Percentiles rank a stretch among this genome's conserved stretches.
Conservation (phyloP, 2,797 vertebrate genomes). For the Apogon hyalosoma region DNA sequence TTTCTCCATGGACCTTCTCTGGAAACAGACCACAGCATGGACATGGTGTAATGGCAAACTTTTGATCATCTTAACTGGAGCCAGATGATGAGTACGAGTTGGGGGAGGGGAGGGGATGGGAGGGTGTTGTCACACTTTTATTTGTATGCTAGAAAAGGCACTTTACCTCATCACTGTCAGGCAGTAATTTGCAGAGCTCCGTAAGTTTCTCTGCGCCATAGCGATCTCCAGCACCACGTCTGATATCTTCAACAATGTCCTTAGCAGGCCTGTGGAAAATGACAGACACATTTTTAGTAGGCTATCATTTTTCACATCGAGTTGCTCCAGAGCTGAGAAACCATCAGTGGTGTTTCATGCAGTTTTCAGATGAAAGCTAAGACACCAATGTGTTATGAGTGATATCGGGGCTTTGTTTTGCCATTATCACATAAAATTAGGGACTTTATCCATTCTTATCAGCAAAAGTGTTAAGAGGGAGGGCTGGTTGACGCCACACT, state of each 20-base stretch:
- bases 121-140: constrained; percentile 22
- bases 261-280: constrained; percentile 76
- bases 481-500: constrained; percentile 54
- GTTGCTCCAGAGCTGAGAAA: not conserved
- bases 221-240: constrained; percentile 77
- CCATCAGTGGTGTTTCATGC: not conserved
- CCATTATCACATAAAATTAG: constrained; percentile 40
- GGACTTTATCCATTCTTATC: constrained; percentile 67
- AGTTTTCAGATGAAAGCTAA: constrained; percentile 11
- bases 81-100: constrained; percentile 64
- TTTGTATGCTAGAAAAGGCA: constrained; percentile 46
- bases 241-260: constrained; percentile 87
- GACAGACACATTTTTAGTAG: constrained; percentile 30
- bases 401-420: constrained; percentile 42
- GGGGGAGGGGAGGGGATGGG: constrained; percentile 4
- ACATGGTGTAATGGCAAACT: constrained; percentile 70
- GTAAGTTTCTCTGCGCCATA: constrained; percentile 86
- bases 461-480: constrained; percentile 31
- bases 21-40: constrained; percentile 66
- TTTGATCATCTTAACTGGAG: constrained; percentile 75
- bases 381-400: not conserved
- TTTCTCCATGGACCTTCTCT: constrained; percentile 32
- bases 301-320: constrained; percentile 45
- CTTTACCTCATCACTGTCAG: constrained; percentile 87
- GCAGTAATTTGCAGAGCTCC: constrained; percentile 86